Evolutionary conservation across 2,797 vertebrate species (phyloP), one percentile per base, ranked within the genome.

Genomic region (Melanotaenia trifasciata): DNA sequence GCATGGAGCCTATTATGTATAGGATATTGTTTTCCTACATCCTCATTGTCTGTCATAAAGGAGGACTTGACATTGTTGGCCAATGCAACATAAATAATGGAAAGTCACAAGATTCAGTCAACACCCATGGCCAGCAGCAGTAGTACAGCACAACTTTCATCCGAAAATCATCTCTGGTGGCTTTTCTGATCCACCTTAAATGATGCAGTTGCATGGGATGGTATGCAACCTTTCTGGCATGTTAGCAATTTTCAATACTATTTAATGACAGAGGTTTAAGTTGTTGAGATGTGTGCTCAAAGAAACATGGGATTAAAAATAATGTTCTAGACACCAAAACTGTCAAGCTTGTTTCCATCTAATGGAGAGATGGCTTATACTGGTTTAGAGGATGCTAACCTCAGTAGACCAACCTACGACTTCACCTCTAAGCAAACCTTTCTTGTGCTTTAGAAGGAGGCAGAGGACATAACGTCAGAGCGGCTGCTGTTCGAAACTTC

Each of bases 401-500:
- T 62, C 60, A 11, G 11, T 32, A 5, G 26, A 53, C 68, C 30
- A 58, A 79, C 50, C 40, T 67, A 22, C 40, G 35, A 36, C 70
- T 61, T 79, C 36, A 75, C 58, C 64, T 74, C 43, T 32, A 28
- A 58, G 64, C 11, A 6, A 76, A 70, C 66, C 66, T 33, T 32
- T 54, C 35, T 65, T 24, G 35, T 57, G 45, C 58, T 83, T 71
- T 43, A 67, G 43, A 51, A 24, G 38, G 67, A 70, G 35, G 16
- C 9, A 43, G 22, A 71, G 67, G 82, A 81, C 50, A 58, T 77
- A 14, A 81, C 30, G 9, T 82, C 74, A 71, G 24, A 58, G 26
- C 63, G 67, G 70, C 64, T 4, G 28, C 26, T 0, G 28, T 72
- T 80, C 64, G 82, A 68, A 66, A 35, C 60, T 26, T 70, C 35